These are phyloP conservation scores for Pseudotriccus pelzelni DNA, from an alignment of 2,797 vertebrate genomes.

Conservation along the genomic window DNA sequence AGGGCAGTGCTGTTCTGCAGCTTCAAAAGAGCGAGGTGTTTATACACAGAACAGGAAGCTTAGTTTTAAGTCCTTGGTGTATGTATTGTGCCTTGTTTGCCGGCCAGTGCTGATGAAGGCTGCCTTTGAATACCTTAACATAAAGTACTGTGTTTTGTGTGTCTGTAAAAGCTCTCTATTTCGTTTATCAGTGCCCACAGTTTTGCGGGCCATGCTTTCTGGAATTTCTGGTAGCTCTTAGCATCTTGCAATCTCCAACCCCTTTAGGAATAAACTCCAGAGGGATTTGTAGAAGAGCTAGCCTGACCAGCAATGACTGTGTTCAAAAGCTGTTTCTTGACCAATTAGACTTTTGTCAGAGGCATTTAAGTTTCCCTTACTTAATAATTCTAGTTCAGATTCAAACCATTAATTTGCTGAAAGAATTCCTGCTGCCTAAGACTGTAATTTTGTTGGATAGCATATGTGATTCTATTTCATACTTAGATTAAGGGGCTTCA, in stretches of 20 bases:
- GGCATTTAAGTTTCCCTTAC: not conserved
- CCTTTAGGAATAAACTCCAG: not conserved
- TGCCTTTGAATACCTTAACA: not conserved
- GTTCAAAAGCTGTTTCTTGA: not conserved
- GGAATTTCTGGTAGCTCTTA: not conserved
- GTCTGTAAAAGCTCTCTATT: not conserved
- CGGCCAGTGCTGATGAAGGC: not conserved
- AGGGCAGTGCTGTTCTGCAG: not conserved
- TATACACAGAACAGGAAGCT: not conserved
- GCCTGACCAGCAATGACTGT: not conserved
- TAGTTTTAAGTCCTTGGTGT: not conserved
- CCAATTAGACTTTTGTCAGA: not conserved
- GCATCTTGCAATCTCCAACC: not conserved
- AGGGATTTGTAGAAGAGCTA: not conserved
- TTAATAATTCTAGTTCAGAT: not conserved
- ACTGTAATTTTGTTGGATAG: not conserved
- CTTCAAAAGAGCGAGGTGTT: not conserved
- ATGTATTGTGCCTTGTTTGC: not conserved
- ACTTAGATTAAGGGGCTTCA: not conserved
- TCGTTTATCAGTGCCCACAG: fast-evolving
- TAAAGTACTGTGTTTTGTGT: not conserved
- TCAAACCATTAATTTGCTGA: not conserved
- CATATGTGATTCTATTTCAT: not conserved
- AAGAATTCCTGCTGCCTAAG: not conserved
- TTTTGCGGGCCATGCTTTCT: not conserved